Evolutionary conservation across 1,140 invertebrate species (phyloP).

Genomic region (Zaprionus africanus): DNA sequence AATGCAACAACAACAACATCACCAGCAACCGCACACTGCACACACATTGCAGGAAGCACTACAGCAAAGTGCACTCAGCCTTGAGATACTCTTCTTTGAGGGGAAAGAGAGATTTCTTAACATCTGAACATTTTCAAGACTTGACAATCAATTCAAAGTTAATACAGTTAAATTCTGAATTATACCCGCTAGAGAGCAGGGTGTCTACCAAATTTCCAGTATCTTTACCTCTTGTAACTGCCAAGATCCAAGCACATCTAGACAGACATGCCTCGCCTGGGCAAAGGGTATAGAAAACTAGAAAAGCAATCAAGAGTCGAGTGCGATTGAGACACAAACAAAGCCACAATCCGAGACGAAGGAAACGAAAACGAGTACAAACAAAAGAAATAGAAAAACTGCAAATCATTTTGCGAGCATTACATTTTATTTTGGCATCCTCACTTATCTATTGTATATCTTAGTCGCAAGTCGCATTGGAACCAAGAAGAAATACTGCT

Average conservation of each 20-base stretch:
- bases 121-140: not conserved
- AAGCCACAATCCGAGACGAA: constrained; percentile 39
- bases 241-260: not conserved
- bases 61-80: not conserved
- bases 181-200: not conserved
- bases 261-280: not conserved
- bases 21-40: constrained; percentile 29
- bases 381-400: constrained; percentile 41
- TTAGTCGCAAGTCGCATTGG: constrained; percentile 7
- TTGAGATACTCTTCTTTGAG: not conserved
- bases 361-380: constrained; percentile 11
- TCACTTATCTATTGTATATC: constrained; percentile 22
- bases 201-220: not conserved
- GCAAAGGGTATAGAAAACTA: constrained; percentile 28
- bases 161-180: not conserved
- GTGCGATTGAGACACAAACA: constrained; percentile 71
- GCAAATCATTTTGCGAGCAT: constrained; percentile 70
- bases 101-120: not conserved
- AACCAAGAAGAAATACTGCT: not conserved
- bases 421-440: constrained; percentile 60
- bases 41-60: constrained; percentile 2
- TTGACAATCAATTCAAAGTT: not conserved
- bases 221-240: not conserved
- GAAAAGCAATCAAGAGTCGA: constrained; percentile 68
- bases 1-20: constrained; percentile 22